These are phyloP conservation scores for Taurulus bubalis DNA, from an alignment of 2,113 vertebrate genomes.

Conservation along the genomic window DNA sequence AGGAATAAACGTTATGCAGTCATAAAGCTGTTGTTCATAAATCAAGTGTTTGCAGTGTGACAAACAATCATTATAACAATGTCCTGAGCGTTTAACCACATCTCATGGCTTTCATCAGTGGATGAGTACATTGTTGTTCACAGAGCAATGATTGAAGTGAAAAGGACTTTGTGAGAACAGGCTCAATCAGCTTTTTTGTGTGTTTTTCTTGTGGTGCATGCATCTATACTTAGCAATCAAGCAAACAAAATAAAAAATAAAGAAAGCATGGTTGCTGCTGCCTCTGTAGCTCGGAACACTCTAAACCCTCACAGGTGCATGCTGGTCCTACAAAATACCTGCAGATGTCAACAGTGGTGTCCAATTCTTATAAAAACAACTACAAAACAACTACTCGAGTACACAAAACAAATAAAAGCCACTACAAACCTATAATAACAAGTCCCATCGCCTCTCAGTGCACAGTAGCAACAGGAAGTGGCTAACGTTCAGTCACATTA, in stretches of 20 bases:
- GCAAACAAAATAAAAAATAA: background rate
- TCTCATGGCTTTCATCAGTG: background rate
- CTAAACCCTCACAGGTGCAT: background rate
- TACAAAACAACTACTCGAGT: too few species aligned
- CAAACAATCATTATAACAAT: background rate
- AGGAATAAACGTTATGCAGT: background rate
- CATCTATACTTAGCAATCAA: background rate
- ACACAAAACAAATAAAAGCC: background rate
- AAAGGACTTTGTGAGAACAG: background rate
- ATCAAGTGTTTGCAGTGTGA: background rate
- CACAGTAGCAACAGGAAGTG: constrained; percentile 4
- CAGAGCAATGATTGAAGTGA: background rate
- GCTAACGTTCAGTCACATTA: constrained; percentile 1
- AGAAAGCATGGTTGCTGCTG: background rate
- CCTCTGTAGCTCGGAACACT: background rate
- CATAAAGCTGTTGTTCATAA: background rate
- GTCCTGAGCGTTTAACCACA: background rate
- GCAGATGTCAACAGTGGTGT: background rate
- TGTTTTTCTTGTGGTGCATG: background rate
- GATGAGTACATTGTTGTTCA: background rate
- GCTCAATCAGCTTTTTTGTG: background rate
- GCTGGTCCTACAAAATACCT: background rate
- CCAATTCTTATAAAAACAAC: background rate
- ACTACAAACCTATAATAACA: background rate
- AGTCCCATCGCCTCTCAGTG: background rate